Base-by-base conservation (phyloP, 2,888 invertebrate genomes). In the Caenorhabditis sp. region DNA sequence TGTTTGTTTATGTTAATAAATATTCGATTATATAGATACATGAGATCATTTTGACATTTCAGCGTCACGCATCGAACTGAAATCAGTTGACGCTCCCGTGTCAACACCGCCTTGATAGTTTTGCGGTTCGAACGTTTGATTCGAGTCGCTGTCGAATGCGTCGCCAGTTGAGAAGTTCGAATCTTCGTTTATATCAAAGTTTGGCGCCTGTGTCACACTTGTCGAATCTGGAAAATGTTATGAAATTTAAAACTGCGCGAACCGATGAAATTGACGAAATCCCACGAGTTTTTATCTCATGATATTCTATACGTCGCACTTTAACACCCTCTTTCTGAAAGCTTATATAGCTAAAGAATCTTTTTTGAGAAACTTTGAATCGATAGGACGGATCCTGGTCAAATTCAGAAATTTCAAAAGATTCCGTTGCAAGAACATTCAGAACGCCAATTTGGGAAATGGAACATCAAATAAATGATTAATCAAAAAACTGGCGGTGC, bases 131-230 rank as follows among this genome's bases (percentile, higher is more conserved):
- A 80, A 80, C 0, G 80, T 80, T 66, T 82, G 83, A 68, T 85
- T 85, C 17, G 85, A 86, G 62, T 86, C 86, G 60, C 79, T 80
- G 65, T 86, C 86, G 58, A 84, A 84, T 10, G 76, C 81, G 59
- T 73, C 76, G 12, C 70, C 69, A 24, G 85, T 84, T 17, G 86
- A 86, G 66, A 86, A 86, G 66, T 86, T 86, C 49, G 86, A 86
- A 61, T 86, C 86, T 58, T 86, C 86, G 68, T 84, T 81, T 54
- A 81, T 69, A 27, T 70, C 79, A 23, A 75, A 75, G 51, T 62
- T 60, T 14, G 55, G 58, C 21, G 67, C 31, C 19, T 58, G 65
- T 2, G 58, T 67, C 1, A 75, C 69, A 26, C 69, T 69, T 3
- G 75, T 69, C 1, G 75, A 75, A 49, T 75, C 75, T 67, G 60